phyloP scores from a whole-genome alignment of 2,888 invertebrate species.

The Netelia fuscicornis region DNA sequence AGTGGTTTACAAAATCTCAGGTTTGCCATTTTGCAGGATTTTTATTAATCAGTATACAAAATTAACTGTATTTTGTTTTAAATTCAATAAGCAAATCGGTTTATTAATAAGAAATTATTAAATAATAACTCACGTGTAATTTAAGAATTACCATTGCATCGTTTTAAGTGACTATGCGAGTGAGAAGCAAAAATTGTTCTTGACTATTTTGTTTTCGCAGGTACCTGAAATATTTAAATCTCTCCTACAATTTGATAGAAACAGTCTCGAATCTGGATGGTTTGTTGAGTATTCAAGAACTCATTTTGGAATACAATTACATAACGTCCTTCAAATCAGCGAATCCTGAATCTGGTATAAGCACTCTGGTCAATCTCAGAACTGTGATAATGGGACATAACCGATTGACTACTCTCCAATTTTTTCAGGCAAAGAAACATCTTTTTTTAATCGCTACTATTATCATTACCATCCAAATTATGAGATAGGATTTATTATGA shows the following conservation, averaged over 20 bases:
- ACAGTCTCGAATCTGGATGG: slow-evolving; percentile 87
- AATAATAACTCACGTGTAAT: background rate
- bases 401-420: slow-evolving; percentile 86
- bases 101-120: background rate
- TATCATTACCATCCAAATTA: slow-evolving; percentile 3
- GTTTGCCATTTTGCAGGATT: slow-evolving; percentile 77
- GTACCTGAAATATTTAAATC: slow-evolving; percentile 87
- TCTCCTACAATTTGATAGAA: slow-evolving; percentile 88
- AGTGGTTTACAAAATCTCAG: slow-evolving; percentile 86
- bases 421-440: slow-evolving; percentile 74
- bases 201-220: slow-evolving; percentile 78
- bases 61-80: background rate
- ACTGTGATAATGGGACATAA: slow-evolving; percentile 86
- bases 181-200: background rate
- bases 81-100: background rate
- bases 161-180: background rate
- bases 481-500: background rate
- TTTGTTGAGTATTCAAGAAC: slow-evolving; percentile 86
- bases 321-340: slow-evolving; percentile 84
- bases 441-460: background rate
- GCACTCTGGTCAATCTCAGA: slow-evolving; percentile 86
- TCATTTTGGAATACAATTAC: slow-evolving; percentile 87
- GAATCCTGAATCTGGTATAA: slow-evolving; percentile 85
- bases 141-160: background rate
- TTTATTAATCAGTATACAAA: background rate